These are phyloP conservation scores for Perizoma affinitatum DNA, from an alignment of 2,888 invertebrate species.

Conservation along the genomic window DNA sequence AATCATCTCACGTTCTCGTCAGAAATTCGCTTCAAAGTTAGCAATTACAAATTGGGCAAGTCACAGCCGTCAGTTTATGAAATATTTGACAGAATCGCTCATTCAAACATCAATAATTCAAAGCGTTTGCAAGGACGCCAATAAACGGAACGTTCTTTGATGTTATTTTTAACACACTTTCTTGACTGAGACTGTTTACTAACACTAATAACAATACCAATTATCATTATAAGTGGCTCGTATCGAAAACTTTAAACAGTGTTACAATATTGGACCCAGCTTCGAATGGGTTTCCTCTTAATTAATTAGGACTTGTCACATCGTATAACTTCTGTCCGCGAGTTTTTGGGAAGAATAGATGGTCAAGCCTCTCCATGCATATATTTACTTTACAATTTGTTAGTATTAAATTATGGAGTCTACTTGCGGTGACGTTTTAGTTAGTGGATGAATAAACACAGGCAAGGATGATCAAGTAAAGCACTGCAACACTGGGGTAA, in stretches of 20 bases:
- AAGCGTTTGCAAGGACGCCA: constrained; percentile 32
- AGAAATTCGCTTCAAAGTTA: constrained; percentile 38
- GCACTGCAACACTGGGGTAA: constrained; percentile 83
- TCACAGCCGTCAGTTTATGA: constrained; percentile 44
- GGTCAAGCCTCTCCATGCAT: constrained; percentile 77
- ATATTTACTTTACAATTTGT: constrained; percentile 57
- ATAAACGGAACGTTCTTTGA: constrained; percentile 13
- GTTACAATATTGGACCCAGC: constrained; percentile 43
- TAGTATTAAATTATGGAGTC: constrained; percentile 69
- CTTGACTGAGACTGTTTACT: constrained; percentile 8
- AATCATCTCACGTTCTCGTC: constrained; percentile 36
- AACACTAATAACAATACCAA: constrained; percentile 5
- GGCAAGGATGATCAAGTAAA: constrained; percentile 85
- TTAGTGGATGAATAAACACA: constrained; percentile 84
- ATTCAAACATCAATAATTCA: constrained; percentile 50
- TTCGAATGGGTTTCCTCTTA: constrained; percentile 46
- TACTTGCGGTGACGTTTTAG: constrained; percentile 74
- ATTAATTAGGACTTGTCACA: constrained; percentile 15
- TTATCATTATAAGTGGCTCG: too few relatives aligned
- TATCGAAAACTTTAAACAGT: neutral
- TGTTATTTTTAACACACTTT: constrained; percentile 13
- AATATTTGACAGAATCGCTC: constrained; percentile 47
- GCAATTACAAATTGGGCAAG: constrained; percentile 40
- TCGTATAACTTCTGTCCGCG: constrained; percentile 21
- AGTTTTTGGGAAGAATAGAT: constrained; percentile 48